Conservation (phyloP, 2,888 invertebrate genomes). For the Ormyrus nitidulus region DNA sequence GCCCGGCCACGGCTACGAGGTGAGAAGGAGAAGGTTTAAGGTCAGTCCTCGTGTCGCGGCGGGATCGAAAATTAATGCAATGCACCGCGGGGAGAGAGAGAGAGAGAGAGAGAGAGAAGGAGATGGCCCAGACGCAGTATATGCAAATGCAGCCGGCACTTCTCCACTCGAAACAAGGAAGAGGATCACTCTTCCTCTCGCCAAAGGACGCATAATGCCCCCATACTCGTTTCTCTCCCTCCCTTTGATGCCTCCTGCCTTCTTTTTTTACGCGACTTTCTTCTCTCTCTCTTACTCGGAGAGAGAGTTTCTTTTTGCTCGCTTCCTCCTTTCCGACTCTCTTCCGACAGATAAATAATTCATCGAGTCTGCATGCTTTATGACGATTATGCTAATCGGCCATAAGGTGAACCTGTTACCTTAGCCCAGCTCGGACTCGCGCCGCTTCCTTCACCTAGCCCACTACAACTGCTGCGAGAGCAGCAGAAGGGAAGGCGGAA, state of each 20-base stretch:
- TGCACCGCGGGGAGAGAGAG: slow-evolving; percentile 63
- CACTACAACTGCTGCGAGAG: not conserved
- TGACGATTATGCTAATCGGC: slow-evolving; percentile 75
- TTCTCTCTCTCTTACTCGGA: slow-evolving; percentile 19
- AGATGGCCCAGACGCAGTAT: slow-evolving; percentile 64
- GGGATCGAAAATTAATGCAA: slow-evolving; percentile 72
- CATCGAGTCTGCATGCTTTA: slow-evolving; percentile 74
- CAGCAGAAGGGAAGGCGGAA: slow-evolving; percentile 19
- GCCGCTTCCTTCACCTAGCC: slow-evolving; percentile 17
- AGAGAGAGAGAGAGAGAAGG: slow-evolving; percentile 60
- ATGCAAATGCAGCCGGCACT: slow-evolving; percentile 72
- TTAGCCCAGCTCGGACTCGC: not conserved
- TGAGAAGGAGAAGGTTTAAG: slow-evolving; percentile 62
- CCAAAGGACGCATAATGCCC: slow-evolving; percentile 59
- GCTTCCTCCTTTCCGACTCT: slow-evolving; percentile 52
- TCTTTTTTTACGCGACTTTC: slow-evolving; percentile 43
- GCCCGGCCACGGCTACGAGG: slow-evolving; percentile 21
- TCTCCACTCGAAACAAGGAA: slow-evolving; percentile 63
- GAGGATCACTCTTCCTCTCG: slow-evolving; percentile 60
- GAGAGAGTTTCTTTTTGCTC: slow-evolving; percentile 23
- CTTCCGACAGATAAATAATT: slow-evolving; percentile 72
- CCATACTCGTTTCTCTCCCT: slow-evolving; percentile 37
- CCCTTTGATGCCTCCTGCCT: slow-evolving; percentile 53
- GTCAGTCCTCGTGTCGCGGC: slow-evolving; percentile 63
- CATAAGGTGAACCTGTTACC: slow-evolving; percentile 72